Conservation (phyloP, 2,113 vertebrate species). For the Neodon shergylaensis region DNA sequence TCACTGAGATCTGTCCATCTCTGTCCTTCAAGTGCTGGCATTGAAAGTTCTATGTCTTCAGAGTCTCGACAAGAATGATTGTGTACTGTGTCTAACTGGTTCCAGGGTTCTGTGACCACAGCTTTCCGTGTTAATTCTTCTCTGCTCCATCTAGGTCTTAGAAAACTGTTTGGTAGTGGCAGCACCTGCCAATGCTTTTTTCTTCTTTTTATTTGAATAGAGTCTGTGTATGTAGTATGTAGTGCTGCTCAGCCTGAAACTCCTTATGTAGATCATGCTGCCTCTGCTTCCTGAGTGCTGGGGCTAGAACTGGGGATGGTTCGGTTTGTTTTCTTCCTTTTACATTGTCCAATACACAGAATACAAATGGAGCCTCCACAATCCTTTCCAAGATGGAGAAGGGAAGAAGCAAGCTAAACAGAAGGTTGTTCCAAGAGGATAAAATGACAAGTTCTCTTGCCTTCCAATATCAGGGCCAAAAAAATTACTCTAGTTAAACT, state of each 20-base stretch:
- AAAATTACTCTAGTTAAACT: conserved; percentile 41
- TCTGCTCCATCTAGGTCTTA: neutral
- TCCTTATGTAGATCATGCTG: neutral
- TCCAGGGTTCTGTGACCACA: neutral
- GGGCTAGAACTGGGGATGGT: too few relatives aligned
- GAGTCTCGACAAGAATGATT: conserved; percentile 15
- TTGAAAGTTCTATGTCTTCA: neutral
- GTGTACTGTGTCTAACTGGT: neutral
- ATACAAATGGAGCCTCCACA: neutral
- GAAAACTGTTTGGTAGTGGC: neutral
- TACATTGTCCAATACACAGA: neutral
- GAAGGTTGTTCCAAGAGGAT: neutral
- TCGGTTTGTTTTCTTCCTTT: conserved; percentile 41
- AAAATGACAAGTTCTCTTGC: neutral
- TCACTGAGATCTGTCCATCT: neutral
- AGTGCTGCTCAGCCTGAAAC: too few relatives aligned
- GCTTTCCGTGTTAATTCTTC: conserved; percentile 19
- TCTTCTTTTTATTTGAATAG: neutral
- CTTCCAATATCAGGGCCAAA: neutral
- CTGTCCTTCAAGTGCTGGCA: neutral
- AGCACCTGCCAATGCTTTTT: neutral
- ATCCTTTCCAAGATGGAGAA: neutral
- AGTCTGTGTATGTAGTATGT: neutral
- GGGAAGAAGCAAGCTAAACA: conserved; percentile 2
- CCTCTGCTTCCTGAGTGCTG: neutral